A percentile compares a stretch with the other conserved stretches of the same genome.
phyloP scores from a whole-genome alignment of 2,888 invertebrate species.

The Villa cingulata region DNA sequence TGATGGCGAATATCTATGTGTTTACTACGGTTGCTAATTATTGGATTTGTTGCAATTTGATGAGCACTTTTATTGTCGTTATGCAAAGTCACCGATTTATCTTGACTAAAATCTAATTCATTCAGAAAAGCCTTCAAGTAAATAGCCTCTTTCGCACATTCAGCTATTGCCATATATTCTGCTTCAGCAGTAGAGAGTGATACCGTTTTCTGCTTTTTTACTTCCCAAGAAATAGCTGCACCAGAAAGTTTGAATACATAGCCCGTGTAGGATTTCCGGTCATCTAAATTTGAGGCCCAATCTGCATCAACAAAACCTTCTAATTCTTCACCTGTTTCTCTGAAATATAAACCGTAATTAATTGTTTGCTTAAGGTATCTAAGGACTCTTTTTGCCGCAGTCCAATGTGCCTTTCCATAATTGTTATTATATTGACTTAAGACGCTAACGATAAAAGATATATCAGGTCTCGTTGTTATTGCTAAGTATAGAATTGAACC shows the following conservation, averaged over 20 bases:
- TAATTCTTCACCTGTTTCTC: conserved; percentile 1
- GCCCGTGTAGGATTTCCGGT: conserved; percentile 15
- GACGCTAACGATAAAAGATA: conserved; percentile 10
- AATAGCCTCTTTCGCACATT: neutral
- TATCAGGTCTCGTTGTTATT: conserved; percentile 13
- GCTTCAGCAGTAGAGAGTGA: conserved; percentile 12
- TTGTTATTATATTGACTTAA: conserved; percentile 14
- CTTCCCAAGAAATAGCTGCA: conserved; percentile 9
- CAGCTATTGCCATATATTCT: conserved; percentile 12
- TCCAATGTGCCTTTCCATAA: conserved; percentile 14
- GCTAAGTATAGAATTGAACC: conserved; percentile 15
- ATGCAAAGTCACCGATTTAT: conserved; percentile 6
- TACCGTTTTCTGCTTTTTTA: conserved; percentile 11
- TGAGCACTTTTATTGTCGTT: conserved; percentile 15
- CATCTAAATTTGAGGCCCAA: conserved; percentile 13
- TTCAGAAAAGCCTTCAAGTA: neutral
- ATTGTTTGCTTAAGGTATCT: conserved; percentile 12
- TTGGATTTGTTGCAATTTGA: conserved; percentile 6
- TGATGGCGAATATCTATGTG: conserved; percentile 14
- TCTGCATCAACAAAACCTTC: conserved; percentile 14
- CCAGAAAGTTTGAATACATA: conserved; percentile 13
- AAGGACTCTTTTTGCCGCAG: conserved; percentile 13
- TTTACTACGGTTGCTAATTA: conserved; percentile 11
- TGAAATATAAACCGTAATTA: conserved; percentile 8
- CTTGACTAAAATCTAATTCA: neutral